phyloP scores from a whole-genome alignment of 2,888 invertebrate genomes.

The Caenorhabditis panamensis region DNA sequence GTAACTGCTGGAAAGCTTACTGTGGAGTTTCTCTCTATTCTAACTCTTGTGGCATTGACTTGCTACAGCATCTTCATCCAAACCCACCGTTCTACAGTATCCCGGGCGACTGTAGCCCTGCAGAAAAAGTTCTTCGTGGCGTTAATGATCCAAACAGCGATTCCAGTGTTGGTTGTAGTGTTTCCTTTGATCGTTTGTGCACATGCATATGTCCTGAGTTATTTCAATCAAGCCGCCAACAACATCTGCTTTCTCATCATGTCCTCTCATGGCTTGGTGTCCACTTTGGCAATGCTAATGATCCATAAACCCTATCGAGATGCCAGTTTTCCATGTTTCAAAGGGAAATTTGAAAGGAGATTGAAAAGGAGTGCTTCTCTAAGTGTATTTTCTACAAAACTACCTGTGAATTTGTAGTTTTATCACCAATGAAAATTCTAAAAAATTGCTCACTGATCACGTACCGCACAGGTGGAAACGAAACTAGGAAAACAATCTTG shows the following conservation, averaged over 20 bases:
- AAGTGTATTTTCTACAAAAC: not conserved
- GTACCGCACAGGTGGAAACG: too few species aligned
- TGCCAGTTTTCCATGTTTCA: not conserved
- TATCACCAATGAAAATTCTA: too few species aligned
- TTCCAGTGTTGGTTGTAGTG: conserved; percentile 15
- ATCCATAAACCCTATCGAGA: conserved; percentile 2
- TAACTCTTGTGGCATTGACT: conserved; percentile 2
- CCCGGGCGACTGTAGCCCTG: conserved; percentile 6
- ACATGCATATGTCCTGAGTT: not conserved
- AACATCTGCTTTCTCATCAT: not conserved
- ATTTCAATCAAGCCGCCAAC: conserved; percentile 30
- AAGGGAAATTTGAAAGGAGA: not conserved
- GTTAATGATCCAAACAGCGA: conserved; percentile 11
- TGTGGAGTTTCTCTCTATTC: conserved; percentile 19
- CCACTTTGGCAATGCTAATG: not conserved
- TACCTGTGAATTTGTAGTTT: too few species aligned
- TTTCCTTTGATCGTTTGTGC: conserved; percentile 6
- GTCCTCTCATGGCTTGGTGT: not conserved
- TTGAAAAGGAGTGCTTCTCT: not conserved
- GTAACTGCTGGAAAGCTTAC: conserved; percentile 17
- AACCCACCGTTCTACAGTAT: not conserved
- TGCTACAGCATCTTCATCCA: not conserved
- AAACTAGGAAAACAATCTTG: too few species aligned
- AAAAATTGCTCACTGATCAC: too few species aligned
- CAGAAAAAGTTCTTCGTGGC: conserved; percentile 25